Evolutionary conservation across 2,888 invertebrate species (phyloP).

Genomic region (Pediacus dermestoides): DNA sequence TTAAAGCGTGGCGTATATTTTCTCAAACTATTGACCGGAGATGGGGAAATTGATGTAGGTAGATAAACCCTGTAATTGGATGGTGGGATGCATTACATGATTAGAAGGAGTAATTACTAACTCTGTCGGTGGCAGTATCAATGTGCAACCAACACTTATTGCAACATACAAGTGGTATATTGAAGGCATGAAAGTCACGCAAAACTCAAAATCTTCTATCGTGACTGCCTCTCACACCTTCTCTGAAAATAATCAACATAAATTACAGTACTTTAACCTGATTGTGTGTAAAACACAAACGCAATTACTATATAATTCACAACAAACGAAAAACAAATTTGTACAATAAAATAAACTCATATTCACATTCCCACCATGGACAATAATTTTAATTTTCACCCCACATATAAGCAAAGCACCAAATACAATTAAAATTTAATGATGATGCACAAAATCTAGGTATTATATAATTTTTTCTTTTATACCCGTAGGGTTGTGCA

Average conservation of each 20-base stretch:
- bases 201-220: slow-evolving; percentile 6
- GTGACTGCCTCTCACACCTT: slow-evolving; percentile 7
- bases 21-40: background rate
- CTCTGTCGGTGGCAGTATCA: slow-evolving; percentile 8
- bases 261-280: slow-evolving; percentile 7
- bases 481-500: too few relatives aligned
- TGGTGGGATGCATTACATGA: slow-evolving; percentile 9
- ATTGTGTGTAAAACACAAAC: too few relatives aligned
- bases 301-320: too few relatives aligned
- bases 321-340: too few relatives aligned
- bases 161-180: slow-evolving; percentile 9
- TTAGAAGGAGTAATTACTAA: slow-evolving; percentile 8
- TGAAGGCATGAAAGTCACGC: slow-evolving; percentile 6
- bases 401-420: too few relatives aligned
- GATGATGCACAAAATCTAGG: too few relatives aligned
- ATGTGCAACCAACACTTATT: slow-evolving; percentile 9
- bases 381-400: too few relatives aligned
- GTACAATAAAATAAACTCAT: too few relatives aligned
- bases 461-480: too few relatives aligned
- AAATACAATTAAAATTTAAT: too few relatives aligned
- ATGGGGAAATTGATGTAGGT: slow-evolving; percentile 5
- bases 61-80: slow-evolving; percentile 8
- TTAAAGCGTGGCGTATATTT: background rate
- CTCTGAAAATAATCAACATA: slow-evolving; percentile 9
- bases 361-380: too few relatives aligned